A percentile compares a stretch with the other conserved stretches of the same genome.
Evolutionary conservation across 1,140 invertebrate species (phyloP).

Genomic region (Pseudomyrmex pallidus): DNA sequence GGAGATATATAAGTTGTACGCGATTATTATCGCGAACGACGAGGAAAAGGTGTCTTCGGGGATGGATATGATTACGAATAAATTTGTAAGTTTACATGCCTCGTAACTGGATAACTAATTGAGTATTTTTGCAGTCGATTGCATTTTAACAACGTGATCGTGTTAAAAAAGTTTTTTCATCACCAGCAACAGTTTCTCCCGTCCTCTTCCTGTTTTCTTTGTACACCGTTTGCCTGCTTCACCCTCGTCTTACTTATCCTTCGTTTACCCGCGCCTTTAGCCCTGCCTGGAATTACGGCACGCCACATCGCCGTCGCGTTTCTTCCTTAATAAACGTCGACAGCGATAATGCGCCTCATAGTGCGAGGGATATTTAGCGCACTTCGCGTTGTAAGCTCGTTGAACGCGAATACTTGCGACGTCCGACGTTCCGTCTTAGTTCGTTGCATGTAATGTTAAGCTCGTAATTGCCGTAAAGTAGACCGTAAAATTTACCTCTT

Average conservation of each 20-base stretch:
- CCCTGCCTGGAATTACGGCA: conserved; percentile 42
- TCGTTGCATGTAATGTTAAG: conserved; percentile 58
- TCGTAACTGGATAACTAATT: conserved; percentile 27
- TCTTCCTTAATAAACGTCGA: conserved; percentile 59
- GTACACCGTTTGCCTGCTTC: neutral
- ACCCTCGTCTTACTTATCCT: neutral
- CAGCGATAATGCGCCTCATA: conserved; percentile 57
- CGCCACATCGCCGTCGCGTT: conserved; percentile 56
- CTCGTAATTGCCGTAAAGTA: conserved; percentile 55
- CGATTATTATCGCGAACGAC: neutral
- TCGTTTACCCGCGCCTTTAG: conserved; percentile 31
- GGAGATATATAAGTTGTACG: neutral
- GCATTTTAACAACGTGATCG: conserved; percentile 53
- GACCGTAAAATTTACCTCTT: conserved; percentile 38
- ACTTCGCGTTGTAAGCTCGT: conserved; percentile 58
- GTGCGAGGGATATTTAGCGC: conserved; percentile 58
- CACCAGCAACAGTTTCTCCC: conserved; percentile 13
- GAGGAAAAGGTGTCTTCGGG: neutral
- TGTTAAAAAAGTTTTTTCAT: conserved; percentile 61
- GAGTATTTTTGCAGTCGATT: conserved; percentile 39
- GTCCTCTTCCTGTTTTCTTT: conserved; percentile 15
- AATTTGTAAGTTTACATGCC: conserved; percentile 21
- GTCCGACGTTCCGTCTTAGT: conserved; percentile 58
- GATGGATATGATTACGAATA: neutral
- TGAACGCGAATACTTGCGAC: conserved; percentile 59